Conservation (phyloP, 1,140 invertebrate genomes). For the Neodiprion pinetum region DNA sequence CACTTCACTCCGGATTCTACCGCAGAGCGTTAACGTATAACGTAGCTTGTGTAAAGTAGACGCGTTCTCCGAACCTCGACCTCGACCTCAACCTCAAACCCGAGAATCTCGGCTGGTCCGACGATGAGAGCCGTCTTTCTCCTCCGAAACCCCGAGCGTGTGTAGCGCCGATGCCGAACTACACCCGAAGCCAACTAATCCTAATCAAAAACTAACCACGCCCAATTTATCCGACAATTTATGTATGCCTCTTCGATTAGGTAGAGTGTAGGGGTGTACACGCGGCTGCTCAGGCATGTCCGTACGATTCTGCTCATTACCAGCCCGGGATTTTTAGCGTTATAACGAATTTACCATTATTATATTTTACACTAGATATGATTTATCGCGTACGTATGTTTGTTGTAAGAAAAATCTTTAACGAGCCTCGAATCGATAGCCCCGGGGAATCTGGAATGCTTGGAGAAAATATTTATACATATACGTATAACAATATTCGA, state of each 20-base stretch:
- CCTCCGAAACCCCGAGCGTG: neutral
- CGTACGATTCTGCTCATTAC: slow-evolving; percentile 22
- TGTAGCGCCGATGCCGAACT: neutral
- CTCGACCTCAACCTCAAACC: neutral
- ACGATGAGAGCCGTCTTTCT: neutral
- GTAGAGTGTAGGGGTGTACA: neutral
- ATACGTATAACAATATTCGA: slow-evolving; percentile 14
- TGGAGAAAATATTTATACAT: slow-evolving; percentile 10
- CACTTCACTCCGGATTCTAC: too few relatives aligned
- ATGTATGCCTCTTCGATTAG: slow-evolving; percentile 24
- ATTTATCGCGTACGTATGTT: slow-evolving; percentile 23
- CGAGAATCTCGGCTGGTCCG: neutral
- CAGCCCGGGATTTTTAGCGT: neutral
- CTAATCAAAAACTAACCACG: slow-evolving; percentile 28
- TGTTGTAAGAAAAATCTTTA: slow-evolving; percentile 21
- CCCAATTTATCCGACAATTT: slow-evolving; percentile 31
- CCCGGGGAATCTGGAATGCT: slow-evolving; percentile 11
- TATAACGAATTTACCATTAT: slow-evolving; percentile 3
- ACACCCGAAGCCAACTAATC: slow-evolving; percentile 21
- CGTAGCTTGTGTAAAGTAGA: neutral
- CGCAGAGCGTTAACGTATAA: too few relatives aligned
- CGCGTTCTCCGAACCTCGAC: neutral
- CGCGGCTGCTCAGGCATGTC: too few relatives aligned
- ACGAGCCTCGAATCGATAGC: slow-evolving; percentile 22
- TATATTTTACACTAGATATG: neutral